Conservation (phyloP, 2,888 invertebrate genomes). For the Phortica okadai region DNA sequence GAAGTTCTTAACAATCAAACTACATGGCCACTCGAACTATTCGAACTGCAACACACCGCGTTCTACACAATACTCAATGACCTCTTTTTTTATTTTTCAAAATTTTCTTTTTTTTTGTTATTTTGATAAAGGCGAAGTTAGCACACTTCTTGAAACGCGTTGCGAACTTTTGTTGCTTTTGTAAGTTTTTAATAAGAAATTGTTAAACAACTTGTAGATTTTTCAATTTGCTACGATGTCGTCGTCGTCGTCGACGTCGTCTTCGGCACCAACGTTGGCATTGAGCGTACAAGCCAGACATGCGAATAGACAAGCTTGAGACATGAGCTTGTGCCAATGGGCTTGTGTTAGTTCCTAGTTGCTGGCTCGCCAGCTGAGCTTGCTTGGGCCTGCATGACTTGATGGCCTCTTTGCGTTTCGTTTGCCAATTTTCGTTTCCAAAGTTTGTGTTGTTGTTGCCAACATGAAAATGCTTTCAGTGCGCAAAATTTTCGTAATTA, state of each 20-base stretch:
- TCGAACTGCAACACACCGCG: background rate
- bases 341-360: no score
- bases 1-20: no score
- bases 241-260: no score
- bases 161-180: constrained; percentile 57
- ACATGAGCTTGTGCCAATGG: no score
- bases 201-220: constrained; percentile 62
- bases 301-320: no score
- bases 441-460: background rate
- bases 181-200: constrained; percentile 65
- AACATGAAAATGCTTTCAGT: constrained; percentile 31
- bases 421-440: background rate
- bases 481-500: constrained; percentile 54
- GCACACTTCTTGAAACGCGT: constrained; percentile 8
- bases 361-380: background rate
- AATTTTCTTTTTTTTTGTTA: no score
- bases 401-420: background rate
- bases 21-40: no score
- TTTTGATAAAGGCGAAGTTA: no score
- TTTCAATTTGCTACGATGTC: constrained; percentile 39
- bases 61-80: background rate
- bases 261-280: background rate
- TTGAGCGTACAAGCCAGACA: no score
- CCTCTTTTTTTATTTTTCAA: background rate
- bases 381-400: background rate